These are phyloP conservation scores for Laterallus jamaicensis DNA, from an alignment of 2,113 vertebrate genomes.

Conservation along the genomic window DNA sequence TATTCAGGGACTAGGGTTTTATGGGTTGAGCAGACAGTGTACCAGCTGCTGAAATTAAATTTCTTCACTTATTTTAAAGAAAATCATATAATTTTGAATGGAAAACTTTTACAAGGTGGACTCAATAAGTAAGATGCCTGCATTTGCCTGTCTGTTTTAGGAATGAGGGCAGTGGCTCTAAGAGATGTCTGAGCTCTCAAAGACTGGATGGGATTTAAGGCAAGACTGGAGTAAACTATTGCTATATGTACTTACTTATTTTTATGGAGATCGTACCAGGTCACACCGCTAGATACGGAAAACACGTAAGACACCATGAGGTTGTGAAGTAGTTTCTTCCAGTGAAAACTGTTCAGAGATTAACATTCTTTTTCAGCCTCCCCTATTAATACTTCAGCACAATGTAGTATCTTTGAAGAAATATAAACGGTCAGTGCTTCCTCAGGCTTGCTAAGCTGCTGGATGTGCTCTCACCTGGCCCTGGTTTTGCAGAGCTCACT, in stretches of 20 bases:
- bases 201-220: not conserved
- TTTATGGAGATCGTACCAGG: not conserved
- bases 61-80: not conserved
- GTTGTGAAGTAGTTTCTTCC: not conserved
- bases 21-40: not conserved
- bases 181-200: not conserved
- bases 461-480: not conserved
- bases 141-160: not conserved
- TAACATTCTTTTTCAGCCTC: not conserved
- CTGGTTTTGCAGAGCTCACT: not conserved
- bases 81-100: not conserved
- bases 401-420: not conserved
- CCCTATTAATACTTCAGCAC: not conserved
- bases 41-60: not conserved
- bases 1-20: not conserved
- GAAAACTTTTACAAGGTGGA: not conserved
- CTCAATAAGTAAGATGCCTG: not conserved
- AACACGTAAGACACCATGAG: not conserved
- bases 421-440: not conserved
- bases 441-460: not conserved
- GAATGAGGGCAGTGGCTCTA: not conserved
- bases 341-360: not conserved
- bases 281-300: not conserved
- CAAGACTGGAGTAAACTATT: not conserved
- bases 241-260: not conserved